phyloP scores from a whole-genome alignment of 2,888 invertebrate genomes.

The Platerodrilus igneus region DNA sequence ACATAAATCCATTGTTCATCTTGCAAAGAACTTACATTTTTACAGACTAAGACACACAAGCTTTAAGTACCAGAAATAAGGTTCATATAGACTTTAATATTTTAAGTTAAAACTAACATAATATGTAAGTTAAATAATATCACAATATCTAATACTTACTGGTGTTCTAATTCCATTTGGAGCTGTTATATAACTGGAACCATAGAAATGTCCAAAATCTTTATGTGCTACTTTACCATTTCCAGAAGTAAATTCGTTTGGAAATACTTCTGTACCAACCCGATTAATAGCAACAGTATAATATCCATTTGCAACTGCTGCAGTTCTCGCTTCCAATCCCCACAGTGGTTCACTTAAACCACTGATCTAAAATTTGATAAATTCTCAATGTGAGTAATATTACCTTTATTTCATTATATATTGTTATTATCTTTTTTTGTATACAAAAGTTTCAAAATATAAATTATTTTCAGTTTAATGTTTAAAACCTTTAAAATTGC shows the following conservation, averaged over 20 bases:
- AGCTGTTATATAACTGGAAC: constrained; percentile 88
- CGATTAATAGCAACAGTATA: constrained; percentile 91
- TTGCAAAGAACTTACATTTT: no score
- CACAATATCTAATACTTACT: constrained; percentile 47
- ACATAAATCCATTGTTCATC: no score
- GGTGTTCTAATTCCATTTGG: constrained; percentile 92
- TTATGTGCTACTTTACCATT: constrained; percentile 70
- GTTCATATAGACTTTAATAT: no score
- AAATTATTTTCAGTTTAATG: no score
- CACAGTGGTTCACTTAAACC: constrained; percentile 86
- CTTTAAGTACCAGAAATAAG: no score
- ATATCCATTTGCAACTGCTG: constrained; percentile 93
- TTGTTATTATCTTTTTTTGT: no score
- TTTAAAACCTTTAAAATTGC: no score
- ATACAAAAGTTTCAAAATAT: no score
- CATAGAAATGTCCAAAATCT: constrained; percentile 91
- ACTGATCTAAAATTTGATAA: constrained; percentile 43
- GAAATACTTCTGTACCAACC: constrained; percentile 84
- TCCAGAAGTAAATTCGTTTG: constrained; percentile 78
- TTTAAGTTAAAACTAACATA: no score
- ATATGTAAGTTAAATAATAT: neutral
- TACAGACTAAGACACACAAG: no score
- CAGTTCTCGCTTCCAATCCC: constrained; percentile 92
- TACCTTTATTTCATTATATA: no score
- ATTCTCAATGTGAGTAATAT: no score